phyloP scores from a whole-genome alignment of 2,113 vertebrate genomes.

The Ellobius talpinus region DNA sequence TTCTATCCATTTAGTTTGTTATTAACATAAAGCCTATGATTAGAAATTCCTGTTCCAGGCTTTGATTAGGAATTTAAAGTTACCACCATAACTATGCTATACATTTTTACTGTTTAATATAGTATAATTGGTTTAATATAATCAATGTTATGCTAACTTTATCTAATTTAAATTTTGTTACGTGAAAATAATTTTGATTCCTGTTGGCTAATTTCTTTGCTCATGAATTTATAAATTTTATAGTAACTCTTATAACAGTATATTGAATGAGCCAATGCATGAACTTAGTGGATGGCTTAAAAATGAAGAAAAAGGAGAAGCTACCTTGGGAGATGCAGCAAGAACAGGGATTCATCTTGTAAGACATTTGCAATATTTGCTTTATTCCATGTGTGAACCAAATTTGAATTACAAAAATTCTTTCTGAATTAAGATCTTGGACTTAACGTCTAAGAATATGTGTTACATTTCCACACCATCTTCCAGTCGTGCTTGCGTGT shows the following conservation, averaged over 20 bases:
- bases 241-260: neutral
- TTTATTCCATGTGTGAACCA: neutral
- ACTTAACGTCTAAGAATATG: neutral
- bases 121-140: neutral
- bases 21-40: neutral
- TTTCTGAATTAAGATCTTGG: neutral
- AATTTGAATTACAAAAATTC: constrained; percentile 11
- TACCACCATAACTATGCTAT: neutral
- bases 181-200: neutral
- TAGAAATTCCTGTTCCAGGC: neutral
- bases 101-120: neutral
- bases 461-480: constrained; percentile 5
- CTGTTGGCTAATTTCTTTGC: neutral
- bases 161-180: constrained; percentile 8
- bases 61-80: neutral
- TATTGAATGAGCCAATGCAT: neutral
- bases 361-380: constrained; percentile 7
- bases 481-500: neutral
- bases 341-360: neutral
- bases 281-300: neutral
- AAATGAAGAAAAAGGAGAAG: neutral
- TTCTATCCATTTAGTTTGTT: neutral
- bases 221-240: neutral
- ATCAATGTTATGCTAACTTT: constrained; percentile 2
- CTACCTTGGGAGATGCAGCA: neutral